Conservation (phyloP, 2,888 invertebrate species). For the Cactoblastis cactorum region DNA sequence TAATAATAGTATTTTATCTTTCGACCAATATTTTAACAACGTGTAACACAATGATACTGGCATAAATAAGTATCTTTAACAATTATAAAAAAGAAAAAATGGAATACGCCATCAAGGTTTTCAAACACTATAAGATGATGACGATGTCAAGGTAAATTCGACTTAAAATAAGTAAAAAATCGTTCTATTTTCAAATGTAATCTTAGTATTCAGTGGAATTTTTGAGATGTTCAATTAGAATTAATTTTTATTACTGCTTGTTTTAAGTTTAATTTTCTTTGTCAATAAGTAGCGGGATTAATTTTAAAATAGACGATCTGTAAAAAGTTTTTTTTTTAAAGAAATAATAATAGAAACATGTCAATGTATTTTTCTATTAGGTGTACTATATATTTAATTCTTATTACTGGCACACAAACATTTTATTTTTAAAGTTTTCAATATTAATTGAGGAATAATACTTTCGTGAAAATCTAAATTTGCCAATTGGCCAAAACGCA, state of each 20-base stretch:
- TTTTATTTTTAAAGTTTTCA: no score
- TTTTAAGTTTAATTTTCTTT: constrained; percentile 13
- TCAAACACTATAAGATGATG: constrained; percentile 40
- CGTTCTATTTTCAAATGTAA: neutral
- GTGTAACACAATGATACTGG: constrained; percentile 9
- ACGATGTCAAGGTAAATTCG: constrained; percentile 51
- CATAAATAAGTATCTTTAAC: constrained; percentile 20
- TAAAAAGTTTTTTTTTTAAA: constrained; percentile 26
- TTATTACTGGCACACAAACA: no score
- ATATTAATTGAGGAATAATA: no score
- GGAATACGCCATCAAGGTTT: constrained; percentile 38
- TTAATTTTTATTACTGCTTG: constrained; percentile 12
- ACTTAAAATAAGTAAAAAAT: constrained; percentile 23
- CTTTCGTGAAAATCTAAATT: no score
- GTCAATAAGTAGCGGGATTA: constrained; percentile 20
- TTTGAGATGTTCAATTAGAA: neutral
- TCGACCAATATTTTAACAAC: constrained; percentile 17
- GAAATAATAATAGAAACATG: no score
- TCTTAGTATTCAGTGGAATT: neutral
- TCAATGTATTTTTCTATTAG: no score
- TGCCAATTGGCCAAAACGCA: no score
- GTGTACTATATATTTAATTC: no score
- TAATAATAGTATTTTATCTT: no score
- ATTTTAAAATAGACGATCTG: constrained; percentile 32
- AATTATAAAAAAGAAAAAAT: constrained; percentile 20